Percentiles rank a stretch among this genome's conserved stretches.
Conservation (phyloP, 2,113 vertebrate species). For the Rhabdomys dilectus region DNA sequence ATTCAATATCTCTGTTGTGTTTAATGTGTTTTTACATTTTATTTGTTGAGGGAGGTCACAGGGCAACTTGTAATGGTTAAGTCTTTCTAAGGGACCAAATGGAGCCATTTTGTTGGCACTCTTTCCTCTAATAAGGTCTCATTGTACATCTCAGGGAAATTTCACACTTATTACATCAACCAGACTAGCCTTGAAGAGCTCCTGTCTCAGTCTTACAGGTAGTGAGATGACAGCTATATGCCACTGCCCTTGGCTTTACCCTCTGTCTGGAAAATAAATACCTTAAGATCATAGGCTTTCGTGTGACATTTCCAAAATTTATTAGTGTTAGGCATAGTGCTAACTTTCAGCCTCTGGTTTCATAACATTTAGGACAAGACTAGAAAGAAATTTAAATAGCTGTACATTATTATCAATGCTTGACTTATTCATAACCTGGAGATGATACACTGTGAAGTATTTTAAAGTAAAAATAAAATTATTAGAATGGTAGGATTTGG, state of each 20-base stretch:
- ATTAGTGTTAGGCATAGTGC: not conserved
- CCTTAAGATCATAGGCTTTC: not conserved
- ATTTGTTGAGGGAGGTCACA: not conserved
- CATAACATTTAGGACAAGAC: not conserved
- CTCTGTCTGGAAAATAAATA: not conserved
- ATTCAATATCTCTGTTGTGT: not conserved
- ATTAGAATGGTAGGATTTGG: not conserved
- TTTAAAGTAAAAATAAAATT: conserved; percentile 10
- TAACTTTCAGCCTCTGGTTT: not conserved
- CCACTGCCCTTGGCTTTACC: not conserved
- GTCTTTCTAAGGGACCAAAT: not conserved
- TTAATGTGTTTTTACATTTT: not conserved
- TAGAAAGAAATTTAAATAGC: not conserved
- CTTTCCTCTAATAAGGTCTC: not conserved
- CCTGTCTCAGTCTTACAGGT: not conserved
- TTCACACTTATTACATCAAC: not conserved
- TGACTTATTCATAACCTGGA: conserved; percentile 12
- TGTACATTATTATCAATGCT: not conserved
- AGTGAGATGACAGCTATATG: not conserved
- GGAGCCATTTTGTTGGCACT: not conserved
- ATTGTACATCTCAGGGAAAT: not conserved
- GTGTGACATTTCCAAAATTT: not conserved
- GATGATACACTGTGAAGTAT: not conserved
- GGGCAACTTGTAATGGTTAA: not conserved
- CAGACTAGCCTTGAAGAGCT: not conserved